Percentiles rank a stretch among this genome's conserved stretches.
These are phyloP conservation scores for Eugnorisma glareosa DNA, from an alignment of 2,888 invertebrate genomes.

Conservation along the genomic window DNA sequence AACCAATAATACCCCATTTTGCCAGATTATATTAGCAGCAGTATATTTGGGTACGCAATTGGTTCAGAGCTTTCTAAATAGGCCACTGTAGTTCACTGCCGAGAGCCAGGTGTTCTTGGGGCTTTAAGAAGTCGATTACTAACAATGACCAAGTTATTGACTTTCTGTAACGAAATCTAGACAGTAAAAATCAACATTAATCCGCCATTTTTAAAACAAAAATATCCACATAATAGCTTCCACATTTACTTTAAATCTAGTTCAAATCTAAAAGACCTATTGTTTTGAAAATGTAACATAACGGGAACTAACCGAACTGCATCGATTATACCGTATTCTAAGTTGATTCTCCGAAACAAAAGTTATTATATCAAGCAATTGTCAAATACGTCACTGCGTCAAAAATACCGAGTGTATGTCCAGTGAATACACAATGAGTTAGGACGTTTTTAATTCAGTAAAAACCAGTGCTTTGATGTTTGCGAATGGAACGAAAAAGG, in stretches of 20 bases:
- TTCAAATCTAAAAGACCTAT: constrained; percentile 41
- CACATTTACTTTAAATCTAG: constrained; percentile 31
- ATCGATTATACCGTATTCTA: constrained; percentile 34
- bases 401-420: constrained; percentile 47
- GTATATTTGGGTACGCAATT: too few species aligned
- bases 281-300: constrained; percentile 55
- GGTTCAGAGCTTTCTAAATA: too few species aligned
- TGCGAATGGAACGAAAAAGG: constrained; percentile 14
- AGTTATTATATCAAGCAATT: constrained; percentile 35
- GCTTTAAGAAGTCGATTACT: too few species aligned
- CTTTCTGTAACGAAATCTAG: constrained; percentile 7
- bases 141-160: neutral
- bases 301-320: constrained; percentile 55
- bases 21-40: too few species aligned
- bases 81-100: too few species aligned
- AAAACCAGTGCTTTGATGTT: constrained; percentile 57
- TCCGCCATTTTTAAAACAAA: constrained; percentile 18
- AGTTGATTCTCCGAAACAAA: constrained; percentile 46
- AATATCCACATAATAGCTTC: constrained; percentile 40
- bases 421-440: constrained; percentile 53
- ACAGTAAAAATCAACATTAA: constrained; percentile 31
- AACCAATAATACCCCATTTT: too few species aligned
- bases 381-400: constrained; percentile 58
- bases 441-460: constrained; percentile 36
- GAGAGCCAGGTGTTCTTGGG: too few species aligned